Conservation (phyloP, 2,797 vertebrate species). For the Galagoides demidoff region DNA sequence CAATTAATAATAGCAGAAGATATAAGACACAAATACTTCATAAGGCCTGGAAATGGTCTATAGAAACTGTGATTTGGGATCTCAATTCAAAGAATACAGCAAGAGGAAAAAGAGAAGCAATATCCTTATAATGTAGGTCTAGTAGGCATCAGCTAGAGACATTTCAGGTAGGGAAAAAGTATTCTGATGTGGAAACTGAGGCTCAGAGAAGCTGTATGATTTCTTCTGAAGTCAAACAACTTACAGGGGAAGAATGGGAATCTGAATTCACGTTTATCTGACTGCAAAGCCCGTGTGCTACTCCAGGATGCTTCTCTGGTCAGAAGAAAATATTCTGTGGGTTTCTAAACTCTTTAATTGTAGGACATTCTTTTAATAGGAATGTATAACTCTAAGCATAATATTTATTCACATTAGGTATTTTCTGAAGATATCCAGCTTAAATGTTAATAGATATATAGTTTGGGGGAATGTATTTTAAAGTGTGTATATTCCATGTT, state of each 20-base stretch:
- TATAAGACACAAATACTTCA: neutral
- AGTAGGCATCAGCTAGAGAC: accelerated
- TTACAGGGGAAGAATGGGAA: neutral
- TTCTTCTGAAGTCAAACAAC: neutral
- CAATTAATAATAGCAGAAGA: constrained; percentile 34
- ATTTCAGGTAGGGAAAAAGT: accelerated
- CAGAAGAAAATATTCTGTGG: neutral
- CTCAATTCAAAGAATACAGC: neutral
- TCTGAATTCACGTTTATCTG: neutral
- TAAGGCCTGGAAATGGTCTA: neutral
- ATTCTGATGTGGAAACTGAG: neutral
- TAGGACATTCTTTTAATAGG: neutral
- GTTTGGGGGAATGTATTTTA: neutral
- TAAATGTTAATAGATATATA: neutral
- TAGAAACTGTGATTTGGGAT: neutral
- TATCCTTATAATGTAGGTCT: neutral
- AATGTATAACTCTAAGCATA: neutral
- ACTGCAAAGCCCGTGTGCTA: neutral
- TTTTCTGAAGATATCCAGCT: constrained; percentile 2
- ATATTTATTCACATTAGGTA: constrained; percentile 10
- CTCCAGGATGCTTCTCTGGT: neutral
- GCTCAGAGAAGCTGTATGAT: neutral
- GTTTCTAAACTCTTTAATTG: neutral
- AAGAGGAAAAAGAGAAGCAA: neutral
- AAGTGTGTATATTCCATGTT: neutral